Base-by-base conservation (phyloP, 1,140 invertebrate species). In the Nomia melanderi region DNA sequence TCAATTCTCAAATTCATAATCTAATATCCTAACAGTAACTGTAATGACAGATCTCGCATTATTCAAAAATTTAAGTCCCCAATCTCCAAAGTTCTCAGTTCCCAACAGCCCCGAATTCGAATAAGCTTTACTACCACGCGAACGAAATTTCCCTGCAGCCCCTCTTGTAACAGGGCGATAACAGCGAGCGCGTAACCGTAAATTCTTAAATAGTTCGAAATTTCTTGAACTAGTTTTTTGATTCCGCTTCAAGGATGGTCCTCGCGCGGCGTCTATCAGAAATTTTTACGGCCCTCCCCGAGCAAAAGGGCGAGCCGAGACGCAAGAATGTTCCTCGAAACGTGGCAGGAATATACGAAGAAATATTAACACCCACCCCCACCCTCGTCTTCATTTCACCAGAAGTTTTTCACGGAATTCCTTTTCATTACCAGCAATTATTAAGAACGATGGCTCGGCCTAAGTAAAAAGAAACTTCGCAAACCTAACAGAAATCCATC, bases 371-470 rank as follows among this genome's bases (percentile, higher is more conserved):
- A 20, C 59, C 36, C 31, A 7, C 59, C 33, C 59, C 25, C n/a
- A 39, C 25, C 59, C 33, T 50, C 20, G 4, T 62, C 39, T 39
- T 39, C n/a, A 36, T 23, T 62, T 36, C 59, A 20, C 33, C 1
- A 5, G 33, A 62, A 62, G n/a, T 62, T 62, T 25, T 5, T 9
- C 47, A 17, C 33, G n/a, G 59, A 39, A 62, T 62, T 39, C 36
- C 59, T 62, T 62, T 62, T 62, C 59, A 62, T 62, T 62, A 33
- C 33, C 9, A 25, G 59, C 59, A 39, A 62, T 62, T 62, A 41
- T 39, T 62, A 62, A 62, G 59, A 41, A 62, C 59, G 59, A 62
- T 62, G 59, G 33, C 31, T 20, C 31, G 36, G 14, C 12, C 20
- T 62, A 62, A 62, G 33, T 62, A n/a, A 39, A 41, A 41, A 11